Percentiles rank a stretch among this genome's conserved stretches.
Evolutionary conservation across 92 coral and sea anemone species (phyloP).

Genomic region (Virgularia gustaviana): DNA sequence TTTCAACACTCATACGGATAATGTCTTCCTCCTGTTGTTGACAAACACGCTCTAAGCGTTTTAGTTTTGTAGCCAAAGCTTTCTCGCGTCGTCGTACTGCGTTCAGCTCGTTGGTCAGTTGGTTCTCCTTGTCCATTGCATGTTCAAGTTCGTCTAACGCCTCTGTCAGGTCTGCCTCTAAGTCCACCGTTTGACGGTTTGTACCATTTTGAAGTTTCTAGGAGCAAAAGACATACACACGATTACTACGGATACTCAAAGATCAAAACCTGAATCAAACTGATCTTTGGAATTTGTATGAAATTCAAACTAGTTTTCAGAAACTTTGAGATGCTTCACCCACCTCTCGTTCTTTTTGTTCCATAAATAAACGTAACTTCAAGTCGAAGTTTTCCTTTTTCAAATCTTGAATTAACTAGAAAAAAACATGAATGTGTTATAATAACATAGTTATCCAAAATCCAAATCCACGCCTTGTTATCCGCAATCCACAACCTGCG

Average conservation of each 20-base stretch:
- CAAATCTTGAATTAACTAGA: conserved; percentile 83
- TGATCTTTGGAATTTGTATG: too few relatives aligned
- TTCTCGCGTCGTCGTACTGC: conserved; percentile 75
- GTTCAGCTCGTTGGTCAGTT: conserved; percentile 63
- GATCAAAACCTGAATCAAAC: too few relatives aligned
- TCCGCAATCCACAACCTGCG: too few relatives aligned
- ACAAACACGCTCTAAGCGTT: conserved; percentile 75
- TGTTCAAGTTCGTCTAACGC: conserved; percentile 91
- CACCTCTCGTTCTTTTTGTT: conserved; percentile 96
- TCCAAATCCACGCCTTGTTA: not conserved
- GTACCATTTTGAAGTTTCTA: conserved; percentile 79
- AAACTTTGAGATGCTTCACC: too few relatives aligned
- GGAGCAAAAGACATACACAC: not conserved
- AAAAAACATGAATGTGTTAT: not conserved
- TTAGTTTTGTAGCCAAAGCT: conserved; percentile 69
- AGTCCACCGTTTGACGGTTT: conserved; percentile 63
- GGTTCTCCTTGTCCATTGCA: conserved; percentile 90
- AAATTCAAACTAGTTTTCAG: too few relatives aligned
- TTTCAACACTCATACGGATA: conserved; percentile 37
- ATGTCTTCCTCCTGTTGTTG: conserved; percentile 93
- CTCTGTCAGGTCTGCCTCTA: conserved; percentile 88
- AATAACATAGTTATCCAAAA: not conserved
- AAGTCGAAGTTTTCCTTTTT: conserved; percentile 96
- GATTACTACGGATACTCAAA: too few relatives aligned
- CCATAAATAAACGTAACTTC: conserved; percentile 91